Percentiles rank a stretch among this genome's conserved stretches.
Conservation (phyloP, 2,113 vertebrate species). For the Apteryx owenii region DNA sequence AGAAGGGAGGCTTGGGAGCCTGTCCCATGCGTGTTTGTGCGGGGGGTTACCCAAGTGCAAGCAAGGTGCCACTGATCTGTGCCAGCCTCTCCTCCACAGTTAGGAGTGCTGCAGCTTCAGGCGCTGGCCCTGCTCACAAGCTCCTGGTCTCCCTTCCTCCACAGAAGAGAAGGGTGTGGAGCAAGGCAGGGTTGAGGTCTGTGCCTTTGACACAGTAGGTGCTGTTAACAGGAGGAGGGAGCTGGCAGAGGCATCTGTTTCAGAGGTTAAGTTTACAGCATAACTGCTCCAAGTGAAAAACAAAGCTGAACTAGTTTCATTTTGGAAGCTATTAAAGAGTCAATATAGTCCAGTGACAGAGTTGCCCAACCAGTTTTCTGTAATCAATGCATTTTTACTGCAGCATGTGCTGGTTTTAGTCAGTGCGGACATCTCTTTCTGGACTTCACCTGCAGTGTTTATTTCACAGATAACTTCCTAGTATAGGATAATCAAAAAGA, state of each 20-base stretch:
- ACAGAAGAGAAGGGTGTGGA: background rate
- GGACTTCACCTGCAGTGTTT: background rate
- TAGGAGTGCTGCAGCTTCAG: background rate
- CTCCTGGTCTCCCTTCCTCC: background rate
- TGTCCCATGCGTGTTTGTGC: background rate
- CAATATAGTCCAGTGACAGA: constrained; percentile 31
- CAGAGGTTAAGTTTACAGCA: background rate
- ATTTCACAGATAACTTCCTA: background rate
- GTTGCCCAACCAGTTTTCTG: constrained; percentile 55
- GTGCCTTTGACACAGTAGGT: background rate
- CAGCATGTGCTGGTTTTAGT: background rate
- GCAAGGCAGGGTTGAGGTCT: background rate
- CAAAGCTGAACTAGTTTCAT: background rate
- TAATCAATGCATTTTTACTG: background rate
- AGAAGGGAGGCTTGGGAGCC: background rate
- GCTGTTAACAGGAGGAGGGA: fast-evolving
- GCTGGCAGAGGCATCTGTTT: background rate
- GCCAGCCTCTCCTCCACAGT: background rate
- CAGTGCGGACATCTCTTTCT: background rate
- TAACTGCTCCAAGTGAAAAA: background rate
- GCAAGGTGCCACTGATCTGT: background rate
- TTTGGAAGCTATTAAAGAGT: background rate
- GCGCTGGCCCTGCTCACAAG: background rate
- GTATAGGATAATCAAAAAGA: background rate
- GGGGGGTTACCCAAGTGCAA: fast-evolving